Base-by-base conservation (phyloP, 2,888 invertebrate genomes). In the Drosophila lutescens region DNA sequence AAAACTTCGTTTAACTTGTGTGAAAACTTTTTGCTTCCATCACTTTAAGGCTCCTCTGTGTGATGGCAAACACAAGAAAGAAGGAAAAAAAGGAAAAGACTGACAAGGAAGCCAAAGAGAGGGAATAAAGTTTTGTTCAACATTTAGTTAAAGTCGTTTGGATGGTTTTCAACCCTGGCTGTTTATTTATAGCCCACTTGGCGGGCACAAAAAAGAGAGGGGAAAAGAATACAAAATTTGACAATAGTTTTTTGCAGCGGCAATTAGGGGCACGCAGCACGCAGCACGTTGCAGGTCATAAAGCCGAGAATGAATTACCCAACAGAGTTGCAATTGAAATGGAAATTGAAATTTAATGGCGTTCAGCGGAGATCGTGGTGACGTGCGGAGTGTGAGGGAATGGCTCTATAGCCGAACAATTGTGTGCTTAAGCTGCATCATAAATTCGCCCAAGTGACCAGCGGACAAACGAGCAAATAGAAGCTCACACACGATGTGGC, bases 151-250 rank as follows among this genome's bases (percentile, higher is more conserved):
- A 71, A 78, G 79, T 68, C 54, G 50, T 65, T 47, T 30, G 12
- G 36, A 36, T 66, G 65, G 44, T 23, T 53, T 32, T 49, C 47
- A 15, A 23, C 50, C 43, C 32, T 30, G 26, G 51, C 36, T 62
- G 61, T 67, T 83, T 83, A 76, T 86, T 86, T 86, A 79, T 80
- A 62, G 73, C 40, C 80, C 68, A 61, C 57, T 77, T 67, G 51
- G 75, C 57, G 49, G 30, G 26, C 30, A 50, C 36, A 57, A 61
- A 56, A 34, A 20, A 10, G 4, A 41, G 15, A 5, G 15, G 9
- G 12, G 10, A 50, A 53, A 49, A 61, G 23, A 41, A 26, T 41
- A 15, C 12, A 40, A 65, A 50, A 53, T 63, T 49, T 54, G 67
- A 74, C 66, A 70, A 74, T 79, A 79, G 67, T 71, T 74, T 68